phyloP scores from a whole-genome alignment of 2,113 vertebrate genomes.

The Amblyopsis rosae region DNA sequence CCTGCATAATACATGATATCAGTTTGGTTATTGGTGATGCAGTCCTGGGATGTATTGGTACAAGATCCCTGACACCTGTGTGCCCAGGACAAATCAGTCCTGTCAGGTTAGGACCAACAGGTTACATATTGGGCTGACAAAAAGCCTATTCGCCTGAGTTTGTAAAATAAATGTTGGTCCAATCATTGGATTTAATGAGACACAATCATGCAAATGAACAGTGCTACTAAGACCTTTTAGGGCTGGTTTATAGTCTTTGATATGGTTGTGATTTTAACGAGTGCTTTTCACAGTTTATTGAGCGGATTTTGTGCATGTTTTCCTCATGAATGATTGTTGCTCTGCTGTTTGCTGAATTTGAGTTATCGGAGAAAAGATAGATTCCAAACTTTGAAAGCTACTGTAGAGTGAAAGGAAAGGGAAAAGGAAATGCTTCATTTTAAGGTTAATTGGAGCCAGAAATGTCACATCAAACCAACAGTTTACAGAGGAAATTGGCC shows the following conservation, averaged over 20 bases:
- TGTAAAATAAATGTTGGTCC: slow-evolving; percentile 11
- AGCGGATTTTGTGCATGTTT: not conserved
- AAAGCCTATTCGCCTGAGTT: slow-evolving; percentile 25
- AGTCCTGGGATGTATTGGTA: slow-evolving; percentile 65
- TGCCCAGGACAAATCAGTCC: slow-evolving; percentile 51
- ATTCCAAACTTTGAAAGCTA: slow-evolving; percentile 23
- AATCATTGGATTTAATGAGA: slow-evolving; percentile 16
- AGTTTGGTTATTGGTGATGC: slow-evolving; percentile 46
- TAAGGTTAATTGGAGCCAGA: slow-evolving; percentile 91
- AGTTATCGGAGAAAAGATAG: slow-evolving; percentile 27
- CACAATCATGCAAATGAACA: slow-evolving; percentile 7
- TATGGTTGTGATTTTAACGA: not conserved
- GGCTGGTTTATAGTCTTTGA: not conserved
- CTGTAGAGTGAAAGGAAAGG: slow-evolving; percentile 3
- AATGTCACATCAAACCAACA: slow-evolving; percentile 88
- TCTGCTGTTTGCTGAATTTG: slow-evolving; percentile 19
- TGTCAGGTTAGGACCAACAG: slow-evolving; percentile 46
- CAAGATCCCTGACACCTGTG: slow-evolving; percentile 61
- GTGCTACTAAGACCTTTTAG: slow-evolving; percentile 2
- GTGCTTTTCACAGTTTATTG: slow-evolving; percentile 4
- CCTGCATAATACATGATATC: slow-evolving; percentile 39
- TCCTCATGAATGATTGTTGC: slow-evolving; percentile 10
- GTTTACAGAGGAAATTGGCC: slow-evolving; percentile 82
- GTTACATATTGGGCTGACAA: slow-evolving; percentile 45
- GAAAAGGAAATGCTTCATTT: slow-evolving; percentile 81